phyloP scores from a whole-genome alignment of 2,888 invertebrate species.

The Ennomos erosarius region DNA sequence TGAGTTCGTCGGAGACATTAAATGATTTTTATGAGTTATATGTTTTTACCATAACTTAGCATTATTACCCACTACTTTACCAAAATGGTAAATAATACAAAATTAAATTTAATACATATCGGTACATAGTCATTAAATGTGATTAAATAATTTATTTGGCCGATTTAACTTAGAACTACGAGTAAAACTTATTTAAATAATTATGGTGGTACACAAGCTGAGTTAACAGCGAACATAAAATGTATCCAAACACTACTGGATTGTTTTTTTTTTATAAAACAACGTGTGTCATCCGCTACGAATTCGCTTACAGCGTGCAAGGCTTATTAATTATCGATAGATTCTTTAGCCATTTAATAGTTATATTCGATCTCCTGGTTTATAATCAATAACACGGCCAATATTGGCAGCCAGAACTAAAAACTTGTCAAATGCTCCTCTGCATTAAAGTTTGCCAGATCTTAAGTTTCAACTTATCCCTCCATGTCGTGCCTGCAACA shows the following conservation, averaged over 20 bases:
- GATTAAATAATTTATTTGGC: conserved; percentile 62
- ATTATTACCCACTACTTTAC: conserved; percentile 37
- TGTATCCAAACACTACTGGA: conserved; percentile 14
- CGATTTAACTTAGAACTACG: conserved; percentile 55
- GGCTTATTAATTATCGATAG: background rate
- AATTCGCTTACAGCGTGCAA: conserved; percentile 3
- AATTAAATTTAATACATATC: conserved; percentile 64
- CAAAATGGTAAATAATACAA: conserved; percentile 46
- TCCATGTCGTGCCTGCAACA: no score
- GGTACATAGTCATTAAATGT: conserved; percentile 49
- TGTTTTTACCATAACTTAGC: conserved; percentile 36
- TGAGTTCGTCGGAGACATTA: no score
- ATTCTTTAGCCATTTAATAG: background rate
- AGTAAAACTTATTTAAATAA: conserved; percentile 34
- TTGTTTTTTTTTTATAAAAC: conserved; percentile 25
- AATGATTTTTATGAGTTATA: background rate
- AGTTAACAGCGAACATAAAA: conserved; percentile 18
- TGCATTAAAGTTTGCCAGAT: no score
- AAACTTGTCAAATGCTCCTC: no score
- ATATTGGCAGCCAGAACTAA: no score
- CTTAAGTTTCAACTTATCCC: no score
- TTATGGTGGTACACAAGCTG: conserved; percentile 14
- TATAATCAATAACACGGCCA: background rate
- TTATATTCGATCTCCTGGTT: background rate
- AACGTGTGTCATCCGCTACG: conserved; percentile 5